phyloP scores from a whole-genome alignment of 2,113 vertebrate genomes.

The Caretta caretta region DNA sequence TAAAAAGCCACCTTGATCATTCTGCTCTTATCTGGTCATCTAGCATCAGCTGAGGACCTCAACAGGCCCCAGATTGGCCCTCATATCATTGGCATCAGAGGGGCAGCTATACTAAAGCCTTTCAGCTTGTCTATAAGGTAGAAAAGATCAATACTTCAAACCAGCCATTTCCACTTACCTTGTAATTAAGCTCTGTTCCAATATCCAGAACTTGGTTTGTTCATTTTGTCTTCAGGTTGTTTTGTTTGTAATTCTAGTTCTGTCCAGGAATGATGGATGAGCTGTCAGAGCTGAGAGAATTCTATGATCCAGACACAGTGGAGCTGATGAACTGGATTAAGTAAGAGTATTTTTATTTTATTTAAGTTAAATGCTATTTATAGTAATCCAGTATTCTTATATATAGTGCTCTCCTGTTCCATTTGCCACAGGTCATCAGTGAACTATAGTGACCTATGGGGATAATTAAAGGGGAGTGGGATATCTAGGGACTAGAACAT shows the following conservation, averaged over 20 bases:
- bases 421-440: slow-evolving; percentile 51
- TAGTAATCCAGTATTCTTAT: slow-evolving; percentile 57
- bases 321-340: slow-evolving; percentile 99
- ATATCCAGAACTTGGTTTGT: background rate
- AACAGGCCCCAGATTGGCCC: background rate
- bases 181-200: background rate
- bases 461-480: background rate
- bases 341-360: slow-evolving; percentile 83
- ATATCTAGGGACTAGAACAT: background rate
- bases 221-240: slow-evolving; percentile 38
- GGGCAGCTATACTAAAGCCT: background rate
- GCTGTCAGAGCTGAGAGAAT: slow-evolving; percentile 95
- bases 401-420: slow-evolving; percentile 13
- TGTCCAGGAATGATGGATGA: slow-evolving; percentile 95
- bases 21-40: background rate
- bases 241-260: slow-evolving; percentile 84
- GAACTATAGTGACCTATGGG: slow-evolving; percentile 25
- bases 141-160: background rate
- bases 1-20: background rate
- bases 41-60: background rate
- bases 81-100: background rate
- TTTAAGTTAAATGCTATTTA: slow-evolving; percentile 65
- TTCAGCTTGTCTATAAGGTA: background rate
- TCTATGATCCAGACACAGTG: slow-evolving; percentile 98
- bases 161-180: background rate